These are phyloP conservation scores for Psilanteris sp. DNA, from an alignment of 1,140 invertebrate genomes.

Conservation along the genomic window DNA sequence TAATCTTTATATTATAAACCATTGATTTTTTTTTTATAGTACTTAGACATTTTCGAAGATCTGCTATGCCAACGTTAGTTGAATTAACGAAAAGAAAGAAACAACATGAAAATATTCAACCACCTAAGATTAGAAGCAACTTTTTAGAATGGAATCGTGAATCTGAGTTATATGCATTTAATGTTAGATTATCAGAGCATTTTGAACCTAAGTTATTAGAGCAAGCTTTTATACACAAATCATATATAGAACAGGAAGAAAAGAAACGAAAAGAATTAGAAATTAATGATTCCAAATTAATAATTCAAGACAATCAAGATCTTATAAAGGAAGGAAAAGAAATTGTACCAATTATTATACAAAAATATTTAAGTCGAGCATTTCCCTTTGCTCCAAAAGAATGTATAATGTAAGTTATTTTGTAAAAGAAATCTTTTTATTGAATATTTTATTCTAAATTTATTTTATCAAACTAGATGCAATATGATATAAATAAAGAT, in stretches of 20 bases:
- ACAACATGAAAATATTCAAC: slow-evolving; percentile 50
- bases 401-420: slow-evolving; percentile 81
- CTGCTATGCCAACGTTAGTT: slow-evolving; percentile 80
- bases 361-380: slow-evolving; percentile 82
- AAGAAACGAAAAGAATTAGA: slow-evolving; percentile 84
- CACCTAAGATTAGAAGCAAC: slow-evolving; percentile 79
- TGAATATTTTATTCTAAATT: no score
- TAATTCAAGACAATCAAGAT: slow-evolving; percentile 85
- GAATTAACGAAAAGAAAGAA: slow-evolving; percentile 77
- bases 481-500: no score
- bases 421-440: no score
- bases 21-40: no score
- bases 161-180: slow-evolving; percentile 93
- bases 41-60: slow-evolving; percentile 77
- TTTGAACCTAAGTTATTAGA: slow-evolving; percentile 86
- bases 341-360: slow-evolving; percentile 82
- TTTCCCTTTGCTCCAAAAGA: slow-evolving; percentile 88
- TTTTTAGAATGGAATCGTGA: slow-evolving; percentile 93
- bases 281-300: slow-evolving; percentile 82
- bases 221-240: slow-evolving; percentile 88
- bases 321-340: slow-evolving; percentile 84
- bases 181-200: slow-evolving; percentile 90
- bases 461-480: no score
- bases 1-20: no score
- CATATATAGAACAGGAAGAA: slow-evolving; percentile 88